phyloP scores from a whole-genome alignment of 2,113 vertebrate genomes.

The Archocentrus centrarchus region DNA sequence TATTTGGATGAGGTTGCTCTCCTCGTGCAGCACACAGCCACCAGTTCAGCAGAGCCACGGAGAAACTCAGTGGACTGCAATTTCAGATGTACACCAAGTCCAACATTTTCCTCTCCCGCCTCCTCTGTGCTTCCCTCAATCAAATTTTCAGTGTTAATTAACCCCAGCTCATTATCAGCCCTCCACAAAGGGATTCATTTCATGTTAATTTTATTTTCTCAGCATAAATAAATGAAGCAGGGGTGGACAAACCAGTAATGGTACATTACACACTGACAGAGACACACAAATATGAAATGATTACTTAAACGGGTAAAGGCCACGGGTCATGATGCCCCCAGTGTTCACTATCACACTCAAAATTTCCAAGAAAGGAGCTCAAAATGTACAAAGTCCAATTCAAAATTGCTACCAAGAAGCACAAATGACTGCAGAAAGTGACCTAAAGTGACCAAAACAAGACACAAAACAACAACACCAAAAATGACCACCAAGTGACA shows the following conservation, averaged over 20 bases:
- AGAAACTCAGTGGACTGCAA: background rate
- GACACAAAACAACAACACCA: background rate
- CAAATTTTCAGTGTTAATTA: conserved; percentile 36
- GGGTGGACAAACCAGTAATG: background rate
- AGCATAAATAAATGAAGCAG: background rate
- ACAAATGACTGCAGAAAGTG: background rate
- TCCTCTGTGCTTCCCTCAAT: conserved; percentile 13
- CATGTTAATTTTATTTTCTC: conserved; percentile 1
- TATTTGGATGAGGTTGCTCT: background rate
- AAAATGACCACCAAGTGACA: no score
- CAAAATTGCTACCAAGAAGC: background rate
- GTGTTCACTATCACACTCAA: background rate
- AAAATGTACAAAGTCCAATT: background rate
- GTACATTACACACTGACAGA: background rate
- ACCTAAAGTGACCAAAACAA: background rate
- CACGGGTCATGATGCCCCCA: background rate
- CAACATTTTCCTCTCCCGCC: background rate
- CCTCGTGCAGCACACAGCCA: background rate
- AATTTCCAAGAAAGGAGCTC: background rate
- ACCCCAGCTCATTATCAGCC: conserved; percentile 9
- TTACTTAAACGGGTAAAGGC: background rate
- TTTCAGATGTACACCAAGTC: background rate
- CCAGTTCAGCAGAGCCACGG: background rate
- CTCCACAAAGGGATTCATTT: conserved; percentile 1
- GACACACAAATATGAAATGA: background rate